Evolutionary conservation across 2,888 invertebrate genomes (phyloP), one percentile per base, ranked within the genome.

Genomic region (Morpho deidamia): DNA sequence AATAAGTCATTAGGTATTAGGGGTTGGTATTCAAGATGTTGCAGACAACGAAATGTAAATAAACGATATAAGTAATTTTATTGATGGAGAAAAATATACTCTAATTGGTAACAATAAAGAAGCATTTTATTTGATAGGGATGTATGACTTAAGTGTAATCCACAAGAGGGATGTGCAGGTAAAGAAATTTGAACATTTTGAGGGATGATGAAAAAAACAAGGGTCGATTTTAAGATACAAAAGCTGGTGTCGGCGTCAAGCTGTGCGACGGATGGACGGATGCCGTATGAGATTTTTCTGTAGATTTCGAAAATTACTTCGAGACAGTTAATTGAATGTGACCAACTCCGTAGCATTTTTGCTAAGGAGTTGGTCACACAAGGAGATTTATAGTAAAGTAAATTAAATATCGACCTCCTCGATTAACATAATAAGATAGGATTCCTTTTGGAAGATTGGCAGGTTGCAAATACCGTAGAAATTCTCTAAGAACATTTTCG

Each of bases 11-110:
- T 83, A 81, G 79, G 79, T 70, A 70, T 72, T 79, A 79, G 76
- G 82, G 81, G 82, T 83, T 84, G 81, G 68, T 77, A 74, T 81
- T 80, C 86, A 88, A 89, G 86, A 89, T 87, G 88, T 84, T 87
- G 83, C 81, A 76, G 67, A 69, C 69, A 65, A 60, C 44, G 40
- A 43, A 38, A 1, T 1, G 44, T 55, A 44, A 34, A 5, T 1
- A 68, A 82, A 75, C 1, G 76, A 60, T 57, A 37, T 72, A 80
- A 72, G 23, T 61, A 4, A 14, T 0, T 5, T 48, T n/a, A 0
- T 0, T n/a, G 11, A 8, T 37, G 55, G 60, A 8, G 37, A 0
- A 73, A 74, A 68, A 53, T 7, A 33, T 51, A 33, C 65, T 61
- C 9, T 74, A 69, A 12, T 0, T 0, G 0, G 11, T 0, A 0